Conservation (phyloP, 2,888 invertebrate species). For the Digitonthophagus gazella region DNA sequence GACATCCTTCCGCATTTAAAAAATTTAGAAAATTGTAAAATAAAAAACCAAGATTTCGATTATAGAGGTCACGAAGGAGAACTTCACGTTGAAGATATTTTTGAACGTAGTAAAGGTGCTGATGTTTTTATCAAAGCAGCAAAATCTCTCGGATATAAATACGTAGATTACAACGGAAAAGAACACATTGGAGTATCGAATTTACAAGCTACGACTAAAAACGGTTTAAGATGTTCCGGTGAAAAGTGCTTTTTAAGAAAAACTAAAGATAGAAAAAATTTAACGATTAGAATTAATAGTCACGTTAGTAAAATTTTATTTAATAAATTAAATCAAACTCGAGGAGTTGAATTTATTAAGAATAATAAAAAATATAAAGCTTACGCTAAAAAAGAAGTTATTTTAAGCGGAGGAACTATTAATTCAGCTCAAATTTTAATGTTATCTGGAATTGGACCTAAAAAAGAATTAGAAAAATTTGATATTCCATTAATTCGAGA, state of each 20-base stretch:
- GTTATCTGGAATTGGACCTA: slow-evolving; percentile 77
- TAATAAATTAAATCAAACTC: slow-evolving; percentile 54
- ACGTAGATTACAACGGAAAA: slow-evolving; percentile 45
- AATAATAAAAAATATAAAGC: slow-evolving; percentile 54
- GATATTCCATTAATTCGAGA: slow-evolving; percentile 62
- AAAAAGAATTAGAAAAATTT: slow-evolving; percentile 57
- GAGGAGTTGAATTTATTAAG: slow-evolving; percentile 67
- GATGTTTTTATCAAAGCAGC: slow-evolving; percentile 62
- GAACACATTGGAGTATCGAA: slow-evolving; percentile 49
- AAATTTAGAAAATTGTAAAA: slow-evolving; percentile 44
- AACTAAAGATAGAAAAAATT: slow-evolving; percentile 46
- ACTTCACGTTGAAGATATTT: slow-evolving; percentile 47
- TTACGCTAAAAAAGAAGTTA: slow-evolving; percentile 67
- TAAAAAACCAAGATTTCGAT: slow-evolving; percentile 41
- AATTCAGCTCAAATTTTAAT: slow-evolving; percentile 80
- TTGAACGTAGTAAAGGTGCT: slow-evolving; percentile 51
- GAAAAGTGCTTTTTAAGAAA: slow-evolving; percentile 48
- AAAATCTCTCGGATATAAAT: slow-evolving; percentile 52
- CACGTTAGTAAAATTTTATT: slow-evolving; percentile 47
- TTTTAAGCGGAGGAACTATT: slow-evolving; percentile 74
- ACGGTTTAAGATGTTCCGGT: slow-evolving; percentile 46
- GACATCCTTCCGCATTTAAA: slow-evolving; percentile 49
- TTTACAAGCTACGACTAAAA: slow-evolving; percentile 48
- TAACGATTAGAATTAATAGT: slow-evolving; percentile 49
- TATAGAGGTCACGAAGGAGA: slow-evolving; percentile 50